Evolutionary conservation across 2,797 vertebrate species (phyloP), one percentile per base, ranked within the genome.

Genomic region (Pantherophis vulpinus): DNA sequence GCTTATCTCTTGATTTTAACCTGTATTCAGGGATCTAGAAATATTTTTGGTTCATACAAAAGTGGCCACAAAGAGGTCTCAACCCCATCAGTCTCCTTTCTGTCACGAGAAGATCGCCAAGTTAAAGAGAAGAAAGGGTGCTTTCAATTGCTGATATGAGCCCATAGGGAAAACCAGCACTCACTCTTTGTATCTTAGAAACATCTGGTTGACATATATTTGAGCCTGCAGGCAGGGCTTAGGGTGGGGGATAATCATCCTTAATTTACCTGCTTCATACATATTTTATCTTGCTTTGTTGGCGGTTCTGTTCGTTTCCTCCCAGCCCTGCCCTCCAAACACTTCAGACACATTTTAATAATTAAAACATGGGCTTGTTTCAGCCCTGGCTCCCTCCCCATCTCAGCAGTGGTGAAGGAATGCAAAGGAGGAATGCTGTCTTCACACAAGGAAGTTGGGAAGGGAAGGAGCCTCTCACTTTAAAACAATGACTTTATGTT

Each of bases 401-500:
- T 94, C 97, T 88, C 95, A 97, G 98, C 94, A 93, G 96, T 93
- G 98, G 97, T 97, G 98, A 96, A 97, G 98, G 98, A 98, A 99
- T 98, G 98, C 1, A 95, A 98, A 98, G 95, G 97, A 98, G 98
- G 98, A 98, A 98, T 98, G 98, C 97, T 92, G 98, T 95, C 97
- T 97, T 98, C 98, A 98, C 97, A 96, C 97, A 96, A 98, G 98
- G 97, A 98, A 98, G 94, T 87, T 1, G 5, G 87, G 32, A 58
- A 83, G 86, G 93, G 92, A 86, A 90, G 97, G 97, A 92, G 96
- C 29, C 94, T 97, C 98, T 97, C 97, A 96, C 97, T 95, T 54
- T 96, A 98, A 98, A 97, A 98, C 98, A 98, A 97, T 97, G 97
- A 97, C 98, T 98, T 98, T 98, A 98, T 98, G 98, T 98, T 98